These are phyloP conservation scores for Coranthus polyacanthus DNA, from an alignment of 2,797 vertebrate genomes.

Conservation along the genomic window DNA sequence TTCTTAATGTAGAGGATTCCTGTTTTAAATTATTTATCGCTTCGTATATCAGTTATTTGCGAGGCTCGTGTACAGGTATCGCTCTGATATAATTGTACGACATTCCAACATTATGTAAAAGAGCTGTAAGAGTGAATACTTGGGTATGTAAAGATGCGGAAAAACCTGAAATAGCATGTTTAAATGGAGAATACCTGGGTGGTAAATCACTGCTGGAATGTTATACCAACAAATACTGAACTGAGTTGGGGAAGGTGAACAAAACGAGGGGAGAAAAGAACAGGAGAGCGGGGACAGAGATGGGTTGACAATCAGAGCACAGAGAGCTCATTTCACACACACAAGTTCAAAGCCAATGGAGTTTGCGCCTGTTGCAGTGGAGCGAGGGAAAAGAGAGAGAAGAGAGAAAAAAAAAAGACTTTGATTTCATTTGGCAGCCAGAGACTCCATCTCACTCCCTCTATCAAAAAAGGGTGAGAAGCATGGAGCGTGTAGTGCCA, in stretches of 20 bases:
- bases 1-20: slow-evolving; percentile 16
- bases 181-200: slow-evolving; percentile 5
- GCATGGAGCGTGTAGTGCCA: slow-evolving; percentile 70
- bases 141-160: background rate
- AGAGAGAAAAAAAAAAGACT: slow-evolving; percentile 58
- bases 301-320: slow-evolving; percentile 77
- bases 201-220: slow-evolving; percentile 32
- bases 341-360: slow-evolving; percentile 81
- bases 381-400: slow-evolving; percentile 53
- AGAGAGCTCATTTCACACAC: slow-evolving; percentile 81
- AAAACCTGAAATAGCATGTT: background rate
- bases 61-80: slow-evolving; percentile 16
- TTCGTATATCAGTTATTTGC: slow-evolving; percentile 38
- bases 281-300: slow-evolving; percentile 53
- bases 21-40: slow-evolving; percentile 38
- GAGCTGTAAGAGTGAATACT: slow-evolving; percentile 16
- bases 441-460: slow-evolving; percentile 79
- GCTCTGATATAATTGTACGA: slow-evolving; percentile 12
- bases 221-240: slow-evolving; percentile 15
- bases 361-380: slow-evolving; percentile 70
- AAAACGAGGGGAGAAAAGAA: slow-evolving; percentile 34
- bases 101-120: slow-evolving; percentile 6
- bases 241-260: slow-evolving; percentile 43
- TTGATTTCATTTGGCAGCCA: slow-evolving; percentile 83
- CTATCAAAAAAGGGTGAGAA: slow-evolving; percentile 79